Evolutionary conservation across 2,888 invertebrate genomes (phyloP), one percentile per base, ranked within the genome.

Genomic region (Drosophila atroscutellata): DNA sequence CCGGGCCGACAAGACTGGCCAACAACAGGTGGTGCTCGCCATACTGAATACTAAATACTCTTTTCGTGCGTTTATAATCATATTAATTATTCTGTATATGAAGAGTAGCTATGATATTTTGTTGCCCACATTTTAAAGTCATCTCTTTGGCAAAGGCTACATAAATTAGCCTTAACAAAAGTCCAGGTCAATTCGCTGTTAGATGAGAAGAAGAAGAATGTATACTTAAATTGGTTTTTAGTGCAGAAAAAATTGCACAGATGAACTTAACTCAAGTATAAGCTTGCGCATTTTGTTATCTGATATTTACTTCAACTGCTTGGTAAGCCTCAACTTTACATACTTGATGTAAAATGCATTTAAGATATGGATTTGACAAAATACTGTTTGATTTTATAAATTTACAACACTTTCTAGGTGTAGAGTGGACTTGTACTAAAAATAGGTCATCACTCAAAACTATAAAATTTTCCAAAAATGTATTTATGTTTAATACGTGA

Each of bases 1-100:
- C 39, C 69, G 24, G 32, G 15, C 36, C 47, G 26, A 68, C 61
- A 24, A 75, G 76, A 59, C 65, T 56, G 62, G 75, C 65, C 62
- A 56, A 32, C 26, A 39, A 24, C 54, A 47, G 51, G 30, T 30
- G 15, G 2, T 15, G 4, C 24, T 15, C 6, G 8, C 1, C 20
- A 39, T 15, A 26, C n/a, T 26, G 63, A 50, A 56, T 42, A 20
- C 34, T 3, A 13, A 42, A 74, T 72, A 47, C 72, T 15, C 71
- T 71, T 9, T n/a, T 24, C 18, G 18, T 11, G 8, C 42, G 2
- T 11, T 39, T 20, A 37, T 18, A 37, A 37, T 18, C 18, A 18
- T 37, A 15, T 30, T 9, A 36, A 36, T 6, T n/a, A 4, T 2
- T 20, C 11, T 20, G 20, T 20, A 5, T 11, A 20, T 20, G 0